phyloP scores from a whole-genome alignment of 2,797 vertebrate species.

The Morelia viridis region DNA sequence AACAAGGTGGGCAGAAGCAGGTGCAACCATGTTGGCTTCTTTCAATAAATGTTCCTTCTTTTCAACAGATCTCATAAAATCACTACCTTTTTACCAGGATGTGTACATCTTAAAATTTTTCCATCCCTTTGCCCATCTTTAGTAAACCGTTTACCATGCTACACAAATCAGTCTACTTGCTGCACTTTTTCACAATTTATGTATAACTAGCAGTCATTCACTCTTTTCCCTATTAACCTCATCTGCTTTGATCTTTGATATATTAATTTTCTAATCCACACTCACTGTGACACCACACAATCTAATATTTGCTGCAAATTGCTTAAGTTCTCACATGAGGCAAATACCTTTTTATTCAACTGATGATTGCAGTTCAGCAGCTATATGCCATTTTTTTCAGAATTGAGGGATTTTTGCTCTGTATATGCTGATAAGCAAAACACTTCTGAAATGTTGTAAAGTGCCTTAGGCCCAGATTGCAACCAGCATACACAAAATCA shows the following conservation, averaged over 20 bases:
- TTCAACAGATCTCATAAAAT: no score
- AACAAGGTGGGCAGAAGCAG: no score
- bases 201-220: not conserved
- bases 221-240: not conserved
- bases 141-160: not conserved
- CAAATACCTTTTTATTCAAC: not conserved
- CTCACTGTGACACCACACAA: not conserved
- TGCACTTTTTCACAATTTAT: not conserved
- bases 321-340: not conserved
- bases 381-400: not conserved
- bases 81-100: not conserved
- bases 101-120: not conserved
- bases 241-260: not conserved
- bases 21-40: no score
- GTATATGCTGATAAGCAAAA: not conserved
- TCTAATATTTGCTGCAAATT: not conserved
- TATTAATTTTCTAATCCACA: not conserved
- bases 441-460: not conserved
- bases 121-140: not conserved
- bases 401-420: not conserved
- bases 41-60: no score
- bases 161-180: not conserved
- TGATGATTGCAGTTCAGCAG: not conserved
- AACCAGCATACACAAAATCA: not conserved
- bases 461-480: not conserved